A percentile compares a stretch with the other conserved stretches of the same genome.
Conservation (phyloP, 2,888 invertebrate genomes). For the Amphimallon solstitiale region DNA sequence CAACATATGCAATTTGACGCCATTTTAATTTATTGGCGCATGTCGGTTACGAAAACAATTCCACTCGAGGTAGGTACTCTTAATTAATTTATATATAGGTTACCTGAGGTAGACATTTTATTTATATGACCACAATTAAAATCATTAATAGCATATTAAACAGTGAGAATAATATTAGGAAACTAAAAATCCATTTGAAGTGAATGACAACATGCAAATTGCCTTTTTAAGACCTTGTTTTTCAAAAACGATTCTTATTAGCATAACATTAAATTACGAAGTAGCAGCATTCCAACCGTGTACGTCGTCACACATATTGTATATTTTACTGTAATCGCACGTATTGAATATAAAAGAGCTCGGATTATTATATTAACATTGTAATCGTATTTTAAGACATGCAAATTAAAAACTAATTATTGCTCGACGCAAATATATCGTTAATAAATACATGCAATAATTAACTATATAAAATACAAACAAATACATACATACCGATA, state of each 20-base stretch:
- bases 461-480: constrained; percentile 16
- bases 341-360: constrained; percentile 11
- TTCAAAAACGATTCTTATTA: background rate
- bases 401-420: constrained; percentile 25
- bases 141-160: background rate
- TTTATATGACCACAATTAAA: background rate
- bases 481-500: constrained; percentile 21
- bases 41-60: too few relatives aligned
- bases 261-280: constrained; percentile 26
- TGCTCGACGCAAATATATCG: background rate
- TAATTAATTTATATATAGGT: too few relatives aligned
- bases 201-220: constrained; percentile 2
- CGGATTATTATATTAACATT: background rate
- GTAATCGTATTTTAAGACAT: constrained; percentile 4
- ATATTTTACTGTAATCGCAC: background rate
- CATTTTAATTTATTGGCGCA: too few relatives aligned
- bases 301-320: background rate
- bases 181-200: background rate
- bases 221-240: constrained; percentile 19
- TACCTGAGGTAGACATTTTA: background rate
- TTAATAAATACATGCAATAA: constrained; percentile 17
- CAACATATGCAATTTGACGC: too few relatives aligned
- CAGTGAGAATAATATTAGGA: background rate
- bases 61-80: too few relatives aligned
- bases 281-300: background rate